A percentile compares a stretch with the other conserved stretches of the same genome.
phyloP scores from a whole-genome alignment of 2,113 vertebrate genomes.

The Lophura nycthemera region DNA sequence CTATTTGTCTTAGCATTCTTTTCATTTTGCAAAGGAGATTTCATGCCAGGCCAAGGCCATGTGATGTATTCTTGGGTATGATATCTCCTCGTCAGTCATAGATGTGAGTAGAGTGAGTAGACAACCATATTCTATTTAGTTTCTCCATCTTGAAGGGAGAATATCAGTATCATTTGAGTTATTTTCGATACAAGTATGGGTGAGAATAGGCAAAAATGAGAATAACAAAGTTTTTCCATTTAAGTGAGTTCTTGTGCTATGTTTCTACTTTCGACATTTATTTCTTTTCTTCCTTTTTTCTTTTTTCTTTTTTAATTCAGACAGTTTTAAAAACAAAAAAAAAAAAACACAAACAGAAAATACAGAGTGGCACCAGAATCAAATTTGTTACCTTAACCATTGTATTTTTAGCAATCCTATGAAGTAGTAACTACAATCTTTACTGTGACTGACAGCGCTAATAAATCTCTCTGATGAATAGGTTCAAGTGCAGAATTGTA shows the following conservation, averaged over 20 bases:
- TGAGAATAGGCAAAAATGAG: background rate
- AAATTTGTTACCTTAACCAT: background rate
- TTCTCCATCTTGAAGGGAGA: background rate
- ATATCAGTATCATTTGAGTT: accelerated
- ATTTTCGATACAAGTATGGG: background rate
- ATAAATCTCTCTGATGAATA: background rate
- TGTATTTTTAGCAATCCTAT: background rate
- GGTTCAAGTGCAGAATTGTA: background rate
- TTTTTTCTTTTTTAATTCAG: background rate
- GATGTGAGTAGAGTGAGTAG: background rate
- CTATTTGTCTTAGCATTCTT: background rate
- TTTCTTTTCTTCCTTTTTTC: background rate
- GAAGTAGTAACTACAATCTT: background rate
- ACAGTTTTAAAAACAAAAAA: accelerated
- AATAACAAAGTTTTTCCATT: background rate
- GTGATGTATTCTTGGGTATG: background rate
- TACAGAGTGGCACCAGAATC: background rate
- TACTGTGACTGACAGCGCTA: background rate
- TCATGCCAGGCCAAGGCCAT: background rate
- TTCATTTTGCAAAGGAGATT: background rate
- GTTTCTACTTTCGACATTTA: background rate
- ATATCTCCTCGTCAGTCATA: background rate
- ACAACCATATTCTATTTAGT: background rate
- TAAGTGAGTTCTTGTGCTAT: background rate
- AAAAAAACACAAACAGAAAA: background rate